These are phyloP conservation scores for Melanerpes aurifrons DNA, from an alignment of 2,113 vertebrate genomes.

Conservation along the genomic window DNA sequence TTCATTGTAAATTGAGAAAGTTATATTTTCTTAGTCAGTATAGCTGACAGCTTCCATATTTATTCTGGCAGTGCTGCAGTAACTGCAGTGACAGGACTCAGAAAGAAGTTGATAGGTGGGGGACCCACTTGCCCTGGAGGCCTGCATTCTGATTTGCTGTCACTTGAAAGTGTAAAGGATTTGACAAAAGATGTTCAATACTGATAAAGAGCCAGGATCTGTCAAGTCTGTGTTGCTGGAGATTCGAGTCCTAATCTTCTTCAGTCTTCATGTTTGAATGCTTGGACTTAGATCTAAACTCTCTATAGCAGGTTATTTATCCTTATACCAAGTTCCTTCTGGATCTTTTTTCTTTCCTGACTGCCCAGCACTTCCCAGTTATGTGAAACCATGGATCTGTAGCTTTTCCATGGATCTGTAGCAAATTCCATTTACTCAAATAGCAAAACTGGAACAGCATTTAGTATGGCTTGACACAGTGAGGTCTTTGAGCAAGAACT, in stretches of 20 bases:
- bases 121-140: background rate
- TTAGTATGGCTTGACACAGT: accelerated
- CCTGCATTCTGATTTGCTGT: background rate
- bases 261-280: background rate
- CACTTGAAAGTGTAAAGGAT: background rate
- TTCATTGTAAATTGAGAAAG: background rate
- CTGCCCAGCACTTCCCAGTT: background rate
- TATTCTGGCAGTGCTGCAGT: background rate
- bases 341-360: background rate
- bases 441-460: background rate
- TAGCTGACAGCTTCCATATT: background rate
- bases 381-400: background rate
- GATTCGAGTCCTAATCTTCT: background rate
- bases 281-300: background rate
- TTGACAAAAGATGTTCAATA: background rate
- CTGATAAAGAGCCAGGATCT: background rate
- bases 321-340: background rate
- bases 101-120: background rate
- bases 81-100: background rate
- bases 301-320: background rate
- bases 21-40: background rate
- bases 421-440: background rate
- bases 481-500: background rate
- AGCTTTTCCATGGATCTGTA: background rate
- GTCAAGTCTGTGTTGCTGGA: background rate